Percentiles rank a stretch among this genome's conserved stretches.
Conservation (phyloP, 2,797 vertebrate genomes). For the Gymnocypris eckloni region DNA sequence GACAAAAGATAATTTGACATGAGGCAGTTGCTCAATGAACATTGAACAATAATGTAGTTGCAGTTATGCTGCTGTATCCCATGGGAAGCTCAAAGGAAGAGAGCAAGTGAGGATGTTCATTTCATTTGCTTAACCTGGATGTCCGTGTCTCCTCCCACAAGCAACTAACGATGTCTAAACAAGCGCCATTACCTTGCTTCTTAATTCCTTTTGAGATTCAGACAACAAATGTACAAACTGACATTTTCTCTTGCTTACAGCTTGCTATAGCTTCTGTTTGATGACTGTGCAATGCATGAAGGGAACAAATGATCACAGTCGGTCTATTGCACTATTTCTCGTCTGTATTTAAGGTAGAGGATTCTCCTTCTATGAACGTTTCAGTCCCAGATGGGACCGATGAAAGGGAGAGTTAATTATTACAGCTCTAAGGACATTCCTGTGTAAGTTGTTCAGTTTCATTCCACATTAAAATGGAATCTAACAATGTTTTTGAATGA, state of each 20-base stretch:
- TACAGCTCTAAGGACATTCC: conserved; percentile 44
- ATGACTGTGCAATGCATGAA: conserved; percentile 7
- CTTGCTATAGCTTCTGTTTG: conserved; percentile 26
- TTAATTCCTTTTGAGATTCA: conserved; percentile 42
- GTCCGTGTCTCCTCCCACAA: conserved; percentile 40
- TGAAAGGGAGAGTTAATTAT: conserved; percentile 57
- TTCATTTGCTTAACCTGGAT: conserved; percentile 42
- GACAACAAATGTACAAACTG: background rate
- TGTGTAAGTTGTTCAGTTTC: background rate
- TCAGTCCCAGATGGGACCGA: conserved; percentile 47
- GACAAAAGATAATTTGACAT: background rate
- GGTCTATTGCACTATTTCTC: background rate
- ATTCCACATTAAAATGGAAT: background rate
- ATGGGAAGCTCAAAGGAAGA: conserved; percentile 1
- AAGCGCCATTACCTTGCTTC: conserved; percentile 26
- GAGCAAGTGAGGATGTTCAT: conserved; percentile 7
- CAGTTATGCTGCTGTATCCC: conserved; percentile 15
- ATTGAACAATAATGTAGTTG: conserved; percentile 10
- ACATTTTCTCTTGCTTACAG: conserved; percentile 1
- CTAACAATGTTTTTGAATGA: background rate
- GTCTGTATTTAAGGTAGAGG: conserved; percentile 50
- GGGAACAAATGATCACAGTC: conserved; percentile 5
- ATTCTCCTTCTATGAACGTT: conserved; percentile 46
- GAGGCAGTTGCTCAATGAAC: conserved; percentile 16
- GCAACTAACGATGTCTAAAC: conserved; percentile 33